Evolutionary conservation across 2,113 vertebrate genomes (phyloP).

Genomic region (Toxotes jaculatrix): DNA sequence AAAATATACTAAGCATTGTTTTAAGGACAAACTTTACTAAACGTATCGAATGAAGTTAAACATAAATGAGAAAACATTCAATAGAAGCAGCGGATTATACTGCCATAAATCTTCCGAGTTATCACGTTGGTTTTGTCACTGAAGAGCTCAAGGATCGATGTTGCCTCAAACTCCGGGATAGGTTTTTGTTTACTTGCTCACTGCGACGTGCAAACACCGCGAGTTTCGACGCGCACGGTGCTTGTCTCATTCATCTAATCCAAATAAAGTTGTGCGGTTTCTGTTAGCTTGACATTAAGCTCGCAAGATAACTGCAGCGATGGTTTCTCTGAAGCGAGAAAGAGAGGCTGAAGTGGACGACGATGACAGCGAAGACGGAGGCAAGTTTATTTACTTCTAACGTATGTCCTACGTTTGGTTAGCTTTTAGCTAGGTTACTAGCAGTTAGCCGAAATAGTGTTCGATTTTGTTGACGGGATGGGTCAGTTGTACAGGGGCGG

Average conservation of each 20-base stretch:
- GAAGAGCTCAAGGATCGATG: background rate
- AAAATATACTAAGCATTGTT: background rate
- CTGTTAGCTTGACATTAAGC: background rate
- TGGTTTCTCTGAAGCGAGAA: constrained; percentile 85
- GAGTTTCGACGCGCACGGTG: constrained; percentile 56
- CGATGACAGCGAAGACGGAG: constrained; percentile 74
- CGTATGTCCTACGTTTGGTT: constrained; percentile 24
- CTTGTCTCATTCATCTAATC: constrained; percentile 34
- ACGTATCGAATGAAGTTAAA: rapidly evolving
- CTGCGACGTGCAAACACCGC: constrained; percentile 51
- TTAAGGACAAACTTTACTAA: background rate
- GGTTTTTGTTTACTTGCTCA: constrained; percentile 6
- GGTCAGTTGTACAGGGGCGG: background rate
- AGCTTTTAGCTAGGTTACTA: constrained; percentile 29
- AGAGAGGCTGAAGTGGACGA: constrained; percentile 77
- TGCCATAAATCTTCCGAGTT: background rate
- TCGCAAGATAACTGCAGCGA: constrained; percentile 1
- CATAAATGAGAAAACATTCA: background rate
- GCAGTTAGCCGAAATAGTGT: background rate
- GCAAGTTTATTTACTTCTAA: constrained; percentile 33
- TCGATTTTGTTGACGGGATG: background rate
- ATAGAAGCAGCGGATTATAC: rapidly evolving
- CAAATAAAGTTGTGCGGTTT: constrained; percentile 2
- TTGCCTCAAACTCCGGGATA: constrained; percentile 62
- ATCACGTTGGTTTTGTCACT: background rate